phyloP scores from a whole-genome alignment of 2,113 vertebrate species.

The Dromaius novaehollandiae region DNA sequence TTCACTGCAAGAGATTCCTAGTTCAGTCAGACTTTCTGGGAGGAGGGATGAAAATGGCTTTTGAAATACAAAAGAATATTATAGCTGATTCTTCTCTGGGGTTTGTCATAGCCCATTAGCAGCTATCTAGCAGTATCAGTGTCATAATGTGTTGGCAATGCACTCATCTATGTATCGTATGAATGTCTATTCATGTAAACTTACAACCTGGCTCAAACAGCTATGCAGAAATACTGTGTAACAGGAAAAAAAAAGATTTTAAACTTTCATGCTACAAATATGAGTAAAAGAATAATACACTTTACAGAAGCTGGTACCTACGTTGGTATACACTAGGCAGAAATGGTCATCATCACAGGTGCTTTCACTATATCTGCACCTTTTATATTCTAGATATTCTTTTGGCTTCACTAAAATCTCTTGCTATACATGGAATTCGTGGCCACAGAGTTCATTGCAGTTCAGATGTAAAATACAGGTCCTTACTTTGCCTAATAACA shows the following conservation, averaged over 20 bases:
- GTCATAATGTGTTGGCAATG: neutral
- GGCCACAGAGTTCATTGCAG: neutral
- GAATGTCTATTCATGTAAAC: neutral
- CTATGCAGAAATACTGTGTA: neutral
- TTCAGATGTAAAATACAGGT: neutral
- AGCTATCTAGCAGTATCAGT: neutral
- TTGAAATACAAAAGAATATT: conserved; percentile 13
- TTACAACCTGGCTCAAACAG: neutral
- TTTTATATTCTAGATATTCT: neutral
- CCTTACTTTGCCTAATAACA: neutral
- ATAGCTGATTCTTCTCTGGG: neutral
- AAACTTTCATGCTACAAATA: neutral
- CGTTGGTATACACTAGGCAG: neutral
- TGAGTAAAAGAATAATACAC: neutral
- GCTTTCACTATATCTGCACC: neutral
- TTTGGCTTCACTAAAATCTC: neutral
- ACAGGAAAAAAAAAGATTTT: neutral
- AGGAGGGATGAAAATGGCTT: conserved; percentile 16
- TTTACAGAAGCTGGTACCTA: neutral
- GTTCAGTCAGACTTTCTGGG: conserved; percentile 1
- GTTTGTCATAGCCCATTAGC: conserved; percentile 2
- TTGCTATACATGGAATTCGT: neutral
- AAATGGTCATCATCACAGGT: neutral
- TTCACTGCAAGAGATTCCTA: conserved; percentile 8
- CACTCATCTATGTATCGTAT: neutral